A percentile compares a stretch with the other conserved stretches of the same genome.
These are phyloP conservation scores for Eupithecia exiguata DNA, from an alignment of 2,888 invertebrate species.

Conservation along the genomic window DNA sequence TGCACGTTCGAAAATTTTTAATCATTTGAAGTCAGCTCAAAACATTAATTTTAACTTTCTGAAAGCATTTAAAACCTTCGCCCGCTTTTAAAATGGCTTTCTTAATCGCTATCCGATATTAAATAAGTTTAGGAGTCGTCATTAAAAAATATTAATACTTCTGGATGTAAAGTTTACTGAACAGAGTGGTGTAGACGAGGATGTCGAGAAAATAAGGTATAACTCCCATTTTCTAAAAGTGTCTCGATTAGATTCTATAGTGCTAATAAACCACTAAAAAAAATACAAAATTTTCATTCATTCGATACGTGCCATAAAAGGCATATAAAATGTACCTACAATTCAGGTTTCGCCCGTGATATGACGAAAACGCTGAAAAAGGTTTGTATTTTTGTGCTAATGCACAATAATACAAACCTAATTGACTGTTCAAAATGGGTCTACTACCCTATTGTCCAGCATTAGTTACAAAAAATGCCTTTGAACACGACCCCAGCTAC, in stretches of 20 bases:
- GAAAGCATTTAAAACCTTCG: constrained; percentile 13
- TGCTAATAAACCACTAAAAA: too few relatives aligned
- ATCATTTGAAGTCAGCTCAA: background rate
- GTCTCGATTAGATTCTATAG: too few relatives aligned
- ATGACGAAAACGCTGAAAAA: too few relatives aligned
- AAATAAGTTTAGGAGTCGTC: constrained; percentile 35
- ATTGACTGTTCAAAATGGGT: too few relatives aligned
- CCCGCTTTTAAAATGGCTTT: constrained; percentile 22
- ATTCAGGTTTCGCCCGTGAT: too few relatives aligned
- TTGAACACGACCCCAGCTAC: background rate
- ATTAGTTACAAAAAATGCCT: background rate
- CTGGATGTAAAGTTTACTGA: constrained; percentile 15
- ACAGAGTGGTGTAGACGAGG: constrained; percentile 5
- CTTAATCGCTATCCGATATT: constrained; percentile 37
- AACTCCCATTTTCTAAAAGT: too few relatives aligned
- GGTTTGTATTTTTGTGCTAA: too few relatives aligned
- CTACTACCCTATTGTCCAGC: too few relatives aligned
- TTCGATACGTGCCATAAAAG: too few relatives aligned
- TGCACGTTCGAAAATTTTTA: background rate
- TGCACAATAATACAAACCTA: too few relatives aligned
- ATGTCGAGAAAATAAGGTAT: background rate
- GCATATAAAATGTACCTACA: too few relatives aligned
- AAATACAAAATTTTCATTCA: too few relatives aligned
- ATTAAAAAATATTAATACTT: constrained; percentile 37
- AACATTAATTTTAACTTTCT: background rate